Conservation (phyloP, 2,888 invertebrate genomes). For the Ophion costatus region DNA sequence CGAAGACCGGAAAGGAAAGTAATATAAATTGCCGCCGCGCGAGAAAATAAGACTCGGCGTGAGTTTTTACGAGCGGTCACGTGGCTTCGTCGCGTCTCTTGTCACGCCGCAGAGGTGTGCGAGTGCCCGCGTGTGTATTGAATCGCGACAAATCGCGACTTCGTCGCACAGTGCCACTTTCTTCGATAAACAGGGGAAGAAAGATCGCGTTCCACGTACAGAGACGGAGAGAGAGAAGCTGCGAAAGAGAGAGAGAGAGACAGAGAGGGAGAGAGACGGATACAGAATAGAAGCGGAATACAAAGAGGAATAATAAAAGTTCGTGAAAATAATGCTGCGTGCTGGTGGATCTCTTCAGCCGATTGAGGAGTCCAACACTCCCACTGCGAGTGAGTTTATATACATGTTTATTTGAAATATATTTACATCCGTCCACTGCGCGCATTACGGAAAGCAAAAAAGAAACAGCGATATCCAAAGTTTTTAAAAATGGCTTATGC, state of each 20-base stretch:
- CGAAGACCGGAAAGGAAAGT: background rate
- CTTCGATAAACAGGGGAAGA: background rate
- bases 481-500: background rate
- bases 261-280: background rate
- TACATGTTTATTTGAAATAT: background rate
- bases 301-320: slow-evolving; percentile 6
- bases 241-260: background rate
- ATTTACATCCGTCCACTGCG: background rate
- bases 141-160: background rate
- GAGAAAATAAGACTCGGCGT: background rate
- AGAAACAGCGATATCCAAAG: background rate
- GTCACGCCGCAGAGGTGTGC: background rate
- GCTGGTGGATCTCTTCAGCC: slow-evolving; percentile 76
- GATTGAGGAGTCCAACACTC: slow-evolving; percentile 79
- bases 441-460: background rate
- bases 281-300: too few relatives aligned
- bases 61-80: slow-evolving; percentile 1
- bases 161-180: background rate
- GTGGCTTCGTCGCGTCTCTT: background rate
- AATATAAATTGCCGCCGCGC: background rate
- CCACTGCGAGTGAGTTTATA: slow-evolving; percentile 74
- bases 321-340: slow-evolving; percentile 74
- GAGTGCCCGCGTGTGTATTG: background rate
- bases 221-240: background rate
- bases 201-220: background rate